phyloP scores from a whole-genome alignment of 2,888 invertebrate genomes.

The Adelognathus sp. region DNA sequence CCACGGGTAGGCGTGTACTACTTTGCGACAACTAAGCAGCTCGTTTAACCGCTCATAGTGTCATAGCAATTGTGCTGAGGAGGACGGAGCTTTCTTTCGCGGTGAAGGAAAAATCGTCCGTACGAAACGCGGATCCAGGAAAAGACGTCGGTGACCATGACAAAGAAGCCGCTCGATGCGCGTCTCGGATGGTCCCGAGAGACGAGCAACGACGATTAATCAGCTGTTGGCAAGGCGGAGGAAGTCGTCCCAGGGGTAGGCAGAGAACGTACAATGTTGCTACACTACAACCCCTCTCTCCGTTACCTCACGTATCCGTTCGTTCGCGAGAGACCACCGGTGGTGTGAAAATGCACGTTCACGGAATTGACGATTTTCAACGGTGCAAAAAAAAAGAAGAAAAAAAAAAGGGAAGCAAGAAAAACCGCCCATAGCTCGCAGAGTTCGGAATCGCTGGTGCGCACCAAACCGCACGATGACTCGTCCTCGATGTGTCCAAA shows the following conservation, averaged over 20 bases:
- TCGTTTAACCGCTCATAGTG: conserved; percentile 17
- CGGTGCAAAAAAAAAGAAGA: not conserved
- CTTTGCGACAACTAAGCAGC: not conserved
- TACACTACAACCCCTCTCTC: conserved; percentile 60
- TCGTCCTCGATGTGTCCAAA: conserved; percentile 76
- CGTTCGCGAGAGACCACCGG: conserved; percentile 24
- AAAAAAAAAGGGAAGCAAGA: not conserved
- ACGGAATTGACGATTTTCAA: conserved; percentile 34
- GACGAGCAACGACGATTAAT: conserved; percentile 79
- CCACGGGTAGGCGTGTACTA: conserved; percentile 10
- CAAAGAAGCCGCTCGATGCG: conserved; percentile 79
- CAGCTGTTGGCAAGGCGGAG: conserved; percentile 80
- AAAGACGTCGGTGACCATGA: conserved; percentile 62
- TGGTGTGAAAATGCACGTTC: conserved; percentile 38
- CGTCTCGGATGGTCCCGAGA: conserved; percentile 73
- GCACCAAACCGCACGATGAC: conserved; percentile 69
- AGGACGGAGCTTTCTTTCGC: conserved; percentile 65
- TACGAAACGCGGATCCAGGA: conserved; percentile 70
- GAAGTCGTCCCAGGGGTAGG: conserved; percentile 70
- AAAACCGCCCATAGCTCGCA: not conserved
- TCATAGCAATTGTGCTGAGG: conserved; percentile 28
- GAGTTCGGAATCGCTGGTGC: not conserved
- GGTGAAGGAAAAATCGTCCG: conserved; percentile 73
- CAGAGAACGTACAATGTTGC: conserved; percentile 76
- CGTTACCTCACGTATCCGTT: conserved; percentile 36